phyloP scores from a whole-genome alignment of 2,113 vertebrate genomes.

The Okapia johnstoni region DNA sequence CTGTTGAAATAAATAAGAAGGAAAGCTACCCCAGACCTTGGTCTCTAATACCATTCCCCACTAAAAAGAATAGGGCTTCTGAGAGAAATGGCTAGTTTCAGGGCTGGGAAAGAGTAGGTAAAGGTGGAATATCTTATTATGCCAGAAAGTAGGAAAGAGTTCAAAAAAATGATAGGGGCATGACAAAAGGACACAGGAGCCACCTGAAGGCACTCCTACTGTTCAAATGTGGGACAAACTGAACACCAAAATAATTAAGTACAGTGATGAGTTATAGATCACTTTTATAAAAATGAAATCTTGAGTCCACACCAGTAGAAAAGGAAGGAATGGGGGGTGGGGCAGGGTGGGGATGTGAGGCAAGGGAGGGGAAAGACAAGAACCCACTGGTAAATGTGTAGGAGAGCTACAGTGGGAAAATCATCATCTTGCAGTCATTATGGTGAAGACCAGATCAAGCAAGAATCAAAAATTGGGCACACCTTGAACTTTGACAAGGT shows the following conservation, averaged over 20 bases:
- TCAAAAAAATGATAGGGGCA: not conserved
- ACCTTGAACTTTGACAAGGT: not conserved
- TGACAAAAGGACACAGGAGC: not conserved
- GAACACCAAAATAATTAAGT: not conserved
- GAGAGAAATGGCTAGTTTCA: not conserved
- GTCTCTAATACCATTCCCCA: not conserved
- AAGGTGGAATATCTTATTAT: too few species aligned
- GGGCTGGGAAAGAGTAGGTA: not conserved
- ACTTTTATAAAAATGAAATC: not conserved
- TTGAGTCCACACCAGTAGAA: not conserved
- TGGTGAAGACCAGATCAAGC: not conserved
- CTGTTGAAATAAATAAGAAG: slow-evolving; percentile 10
- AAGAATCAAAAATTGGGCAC: not conserved
- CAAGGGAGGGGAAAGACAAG: not conserved
- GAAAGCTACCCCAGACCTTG: not conserved
- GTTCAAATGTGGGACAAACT: not conserved
- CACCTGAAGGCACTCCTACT: not conserved
- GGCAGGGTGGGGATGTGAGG: not conserved
- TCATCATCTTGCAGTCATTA: not conserved
- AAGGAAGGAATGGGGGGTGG: not conserved
- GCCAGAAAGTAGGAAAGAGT: not conserved
- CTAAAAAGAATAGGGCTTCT: not conserved
- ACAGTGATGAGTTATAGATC: not conserved
- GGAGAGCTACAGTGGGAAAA: not conserved
- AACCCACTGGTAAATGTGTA: not conserved